These are phyloP conservation scores for Pristis pectinata DNA, from an alignment of 2,797 vertebrate genomes.

Conservation along the genomic window DNA sequence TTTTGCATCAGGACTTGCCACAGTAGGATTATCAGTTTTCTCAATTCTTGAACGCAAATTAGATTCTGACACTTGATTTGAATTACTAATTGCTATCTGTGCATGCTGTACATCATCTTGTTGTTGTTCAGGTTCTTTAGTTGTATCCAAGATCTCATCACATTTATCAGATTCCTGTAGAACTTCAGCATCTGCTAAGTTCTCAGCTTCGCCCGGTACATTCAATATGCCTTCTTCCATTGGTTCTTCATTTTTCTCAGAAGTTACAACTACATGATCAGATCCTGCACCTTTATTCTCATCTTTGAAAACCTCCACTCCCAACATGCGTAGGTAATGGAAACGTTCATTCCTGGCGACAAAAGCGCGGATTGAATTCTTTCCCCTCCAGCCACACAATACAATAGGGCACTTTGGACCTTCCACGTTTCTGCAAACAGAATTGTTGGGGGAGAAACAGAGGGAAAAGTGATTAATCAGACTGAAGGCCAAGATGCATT, in stretches of 20 bases:
- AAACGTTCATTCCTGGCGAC: constrained; percentile 88
- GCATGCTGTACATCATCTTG: constrained; percentile 44
- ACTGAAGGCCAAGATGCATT: background rate
- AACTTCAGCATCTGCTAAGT: background rate
- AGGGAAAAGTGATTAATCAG: constrained; percentile 15
- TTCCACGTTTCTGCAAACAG: constrained; percentile 59
- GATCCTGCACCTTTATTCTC: constrained; percentile 54
- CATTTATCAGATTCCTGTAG: constrained; percentile 50
- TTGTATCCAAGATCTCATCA: background rate
- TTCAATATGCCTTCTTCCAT: background rate
- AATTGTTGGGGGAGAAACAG: constrained; percentile 8
- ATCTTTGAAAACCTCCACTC: constrained; percentile 75
- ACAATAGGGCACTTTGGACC: constrained; percentile 86
- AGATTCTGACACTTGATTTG: background rate
- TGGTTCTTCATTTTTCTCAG: constrained; percentile 24
- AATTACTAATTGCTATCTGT: background rate
- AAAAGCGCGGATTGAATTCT: constrained; percentile 89
- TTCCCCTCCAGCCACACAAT: constrained; percentile 93
- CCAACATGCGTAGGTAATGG: constrained; percentile 93
- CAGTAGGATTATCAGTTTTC: background rate
- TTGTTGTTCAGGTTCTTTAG: constrained; percentile 45
- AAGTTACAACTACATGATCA: background rate
- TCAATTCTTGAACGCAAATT: background rate
- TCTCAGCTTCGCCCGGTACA: background rate
- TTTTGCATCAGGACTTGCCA: background rate